Base-by-base conservation (phyloP, 92 coral and sea anemone species). In the Actinernus sp. region DNA sequence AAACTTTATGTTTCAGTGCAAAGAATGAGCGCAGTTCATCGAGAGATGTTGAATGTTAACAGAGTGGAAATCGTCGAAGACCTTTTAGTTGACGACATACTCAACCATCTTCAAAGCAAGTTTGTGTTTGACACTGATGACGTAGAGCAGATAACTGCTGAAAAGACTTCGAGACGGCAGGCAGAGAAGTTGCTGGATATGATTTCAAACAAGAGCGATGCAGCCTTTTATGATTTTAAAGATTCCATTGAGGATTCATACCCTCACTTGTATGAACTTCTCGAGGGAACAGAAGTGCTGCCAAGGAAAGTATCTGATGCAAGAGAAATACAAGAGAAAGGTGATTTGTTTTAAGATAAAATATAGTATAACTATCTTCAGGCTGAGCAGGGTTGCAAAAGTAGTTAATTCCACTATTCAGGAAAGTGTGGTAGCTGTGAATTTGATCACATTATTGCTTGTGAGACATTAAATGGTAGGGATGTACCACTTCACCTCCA, bases 31-130 rank as follows among this genome's bases (percentile, higher is more conserved):
- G 48, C 16, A 14, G 61, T 56, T 5, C 94, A 91, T 63, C 51
- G 59, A 34, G 76, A 73, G 18, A 34, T 73, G 55, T 78, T 94
- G 1, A 81, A 66, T 2, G 31, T 60, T 0, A 83, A 84, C 74
- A 68, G 97, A 34, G 92, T 91, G 0, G 92, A 88, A 64, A 94
- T 94, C 22, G 92, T 94, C 0, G 90, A 80, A 38, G 98, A 94
- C 58, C 84, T 94, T 0, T 85, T 94, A 9, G 98, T 81, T 0
- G 88, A 84, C 24, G 98, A 94, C 48, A 85, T 94, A 16, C 61
- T 94, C 0, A 87, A 82, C 50, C 68, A 46, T 25, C 84, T 94
- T 18, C 92, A 58, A 47, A 76, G 95, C 45, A 76, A 87, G 47
- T 68, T 87, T 53, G 97, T 94, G 36, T 91, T 94, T 63, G 98